Percentiles rank a stretch among this genome's conserved stretches.
Evolutionary conservation across 1,140 invertebrate genomes (phyloP).

Genomic region (Druon quercuslanigerum): DNA sequence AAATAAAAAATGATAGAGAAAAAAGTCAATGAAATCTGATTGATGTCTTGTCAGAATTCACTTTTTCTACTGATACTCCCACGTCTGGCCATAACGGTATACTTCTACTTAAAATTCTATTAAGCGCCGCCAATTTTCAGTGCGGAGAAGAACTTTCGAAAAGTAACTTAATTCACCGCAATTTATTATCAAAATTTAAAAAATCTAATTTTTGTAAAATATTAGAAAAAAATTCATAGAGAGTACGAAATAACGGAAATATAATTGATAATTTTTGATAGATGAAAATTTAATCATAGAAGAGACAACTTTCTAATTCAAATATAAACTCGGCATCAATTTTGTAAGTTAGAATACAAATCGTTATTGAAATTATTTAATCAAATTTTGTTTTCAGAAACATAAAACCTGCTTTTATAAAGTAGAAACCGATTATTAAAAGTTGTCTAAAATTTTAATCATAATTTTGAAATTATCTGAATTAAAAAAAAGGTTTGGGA

Average conservation of each 20-base stretch:
- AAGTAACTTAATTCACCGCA: too few relatives aligned
- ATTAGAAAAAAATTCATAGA: neutral
- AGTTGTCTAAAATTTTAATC: neutral
- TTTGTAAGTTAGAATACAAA: neutral
- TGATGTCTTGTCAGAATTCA: too few relatives aligned
- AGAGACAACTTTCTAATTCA: neutral
- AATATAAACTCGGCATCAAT: neutral
- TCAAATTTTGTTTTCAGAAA: neutral
- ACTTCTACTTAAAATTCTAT: too few relatives aligned
- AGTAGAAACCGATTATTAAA: constrained; percentile 3
- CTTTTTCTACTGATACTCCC: too few relatives aligned
- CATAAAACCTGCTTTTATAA: neutral
- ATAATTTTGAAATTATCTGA: constrained; percentile 1
- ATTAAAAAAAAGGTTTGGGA: neutral
- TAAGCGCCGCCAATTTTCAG: too few relatives aligned
- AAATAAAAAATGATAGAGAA: too few relatives aligned
- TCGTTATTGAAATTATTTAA: neutral
- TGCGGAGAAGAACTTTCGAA: too few relatives aligned
- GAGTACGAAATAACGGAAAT: constrained; percentile 9
- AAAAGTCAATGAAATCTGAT: too few relatives aligned
- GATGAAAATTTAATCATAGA: neutral
- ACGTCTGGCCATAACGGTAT: too few relatives aligned
- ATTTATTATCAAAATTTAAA: too few relatives aligned
- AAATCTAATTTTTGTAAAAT: too few relatives aligned
- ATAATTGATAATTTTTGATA: neutral